Base-by-base conservation (phyloP, 1,140 invertebrate genomes). In the Leptinotarsa texana region DNA sequence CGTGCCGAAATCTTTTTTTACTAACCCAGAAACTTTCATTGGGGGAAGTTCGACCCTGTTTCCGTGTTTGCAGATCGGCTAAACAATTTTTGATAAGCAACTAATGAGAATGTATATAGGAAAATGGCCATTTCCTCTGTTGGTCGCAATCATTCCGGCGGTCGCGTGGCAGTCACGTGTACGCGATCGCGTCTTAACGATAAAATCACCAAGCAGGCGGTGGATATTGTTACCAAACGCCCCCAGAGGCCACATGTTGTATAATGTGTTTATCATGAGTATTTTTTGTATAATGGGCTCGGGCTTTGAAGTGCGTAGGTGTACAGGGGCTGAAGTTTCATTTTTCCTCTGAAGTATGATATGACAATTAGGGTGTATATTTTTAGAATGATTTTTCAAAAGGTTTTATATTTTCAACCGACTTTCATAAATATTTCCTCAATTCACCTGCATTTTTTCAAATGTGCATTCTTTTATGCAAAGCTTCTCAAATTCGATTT, bases 81-180 rank as follows among this genome's bases (percentile, higher is more conserved):
- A 80, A 81, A 80, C 76, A 74, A 76, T 77, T 81, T 78, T 78
- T 67, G 81, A 82, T 82, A 82, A 82, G 78, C 63, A 67, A 68
- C 74, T 82, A 82, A 82, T 81, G 81, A 80, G 78, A 78, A 69
- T 75, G 15, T 48, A 70, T 70, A 70, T 57, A 51, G 69, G 49
- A 70, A 70, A 70, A 70, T 66, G 71, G 74, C 72, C 73, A 78
- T 72, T 81, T 81, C 77, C 80, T 78, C 67, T 73, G 70, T 75
- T 75, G 77, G 72, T 75, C 76, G 74, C 77, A 79, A 74, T 66
- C 74, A 69, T 74, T 63, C 74, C 69, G 68, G 48, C 18, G 70
- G 78, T 76, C 81, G 78, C 79, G 80, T 82, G 81, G 62, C 80
- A 13, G 71, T 62, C 81, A 81, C 81, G 81, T 80, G 81, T 61